Base-by-base conservation (phyloP, 1,140 invertebrate species). In the Bombus waltoni region DNA sequence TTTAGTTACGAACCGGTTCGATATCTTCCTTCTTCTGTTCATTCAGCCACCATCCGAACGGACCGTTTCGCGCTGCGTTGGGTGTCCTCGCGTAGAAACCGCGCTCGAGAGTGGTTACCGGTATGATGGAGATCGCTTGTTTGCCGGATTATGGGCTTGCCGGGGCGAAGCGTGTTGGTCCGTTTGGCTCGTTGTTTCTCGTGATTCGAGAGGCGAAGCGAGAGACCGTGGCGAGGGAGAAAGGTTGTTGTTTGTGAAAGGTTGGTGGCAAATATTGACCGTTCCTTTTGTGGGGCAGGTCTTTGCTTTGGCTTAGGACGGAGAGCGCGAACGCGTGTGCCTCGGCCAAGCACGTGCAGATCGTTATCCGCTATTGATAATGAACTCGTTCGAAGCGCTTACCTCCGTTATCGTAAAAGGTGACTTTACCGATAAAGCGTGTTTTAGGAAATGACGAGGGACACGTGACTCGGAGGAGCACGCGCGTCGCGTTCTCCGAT, bases 1-100 rank as follows among this genome's bases (percentile, higher is more conserved):
- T 90, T 90, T 89, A 89, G 88, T 88, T 88, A 74, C 81, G 88
- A 90, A 90, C 88, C 89, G 88, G 88, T 90, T 90, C 89, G 86
- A 88, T 85, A 90, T 76, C 82, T 88, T 88, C 84, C 86, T 83
- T 81, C 78, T 81, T 89, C 82, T 83, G 73, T 87, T 90, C 88
- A 83, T 75, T 89, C 88, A 89, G 76, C 73, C 53, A 62, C 75
- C 47, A 53, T 53, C 18, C 47, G 47, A 53, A 53, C 47, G 47
- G 18, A 53, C 47, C 18, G 47, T 53, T 53, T 53, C 22, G 47
- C 47, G 47, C 47, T 53, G 47, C n/a, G 28, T 53, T 40, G 57
- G 53, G 32, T 44, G 53, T 82, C 71, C 81, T 42, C 71, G 40
- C n/a, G 73, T 3, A 44, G 32, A 35, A 47, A 74, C 40, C 72